A percentile compares a stretch with the other conserved stretches of the same genome.
These are phyloP conservation scores for Oscheius sp. DNA, from an alignment of 2,888 invertebrate genomes.

Conservation along the genomic window DNA sequence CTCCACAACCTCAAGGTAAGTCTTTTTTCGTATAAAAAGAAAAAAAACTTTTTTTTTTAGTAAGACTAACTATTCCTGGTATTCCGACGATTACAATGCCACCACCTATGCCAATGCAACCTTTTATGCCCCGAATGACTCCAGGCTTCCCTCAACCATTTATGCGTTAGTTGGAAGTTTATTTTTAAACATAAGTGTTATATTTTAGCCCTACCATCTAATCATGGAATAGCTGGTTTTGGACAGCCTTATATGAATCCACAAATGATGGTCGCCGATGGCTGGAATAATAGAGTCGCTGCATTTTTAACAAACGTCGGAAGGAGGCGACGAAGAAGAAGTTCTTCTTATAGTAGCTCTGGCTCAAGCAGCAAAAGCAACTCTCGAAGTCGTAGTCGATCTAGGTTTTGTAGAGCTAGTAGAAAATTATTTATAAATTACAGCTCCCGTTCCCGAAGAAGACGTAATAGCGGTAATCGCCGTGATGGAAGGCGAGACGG, in stretches of 20 bases:
- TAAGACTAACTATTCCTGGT: conserved; percentile 25
- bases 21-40: too few species aligned
- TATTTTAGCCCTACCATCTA: conserved; percentile 32
- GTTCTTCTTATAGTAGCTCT: conserved; percentile 39
- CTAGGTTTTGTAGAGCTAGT: neutral
- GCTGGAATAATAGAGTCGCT: conserved; percentile 46
- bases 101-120: conserved; percentile 9
- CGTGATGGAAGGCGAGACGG: conserved; percentile 27
- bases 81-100: conserved; percentile 18
- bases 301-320: conserved; percentile 31
- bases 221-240: conserved; percentile 49
- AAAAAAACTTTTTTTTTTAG: conserved; percentile 18
- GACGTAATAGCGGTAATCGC: neutral
- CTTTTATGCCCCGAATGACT: conserved; percentile 47
- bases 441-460: conserved; percentile 28
- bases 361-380: conserved; percentile 14
- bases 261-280: neutral
- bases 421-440: neutral
- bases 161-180: neutral
- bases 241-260: conserved; percentile 24
- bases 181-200: neutral
- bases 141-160: conserved; percentile 39
- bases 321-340: conserved; percentile 22
- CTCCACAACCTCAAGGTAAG: conserved; percentile 1
- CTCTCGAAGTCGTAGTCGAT: conserved; percentile 22